A percentile compares a stretch with the other conserved stretches of the same genome.
These are phyloP conservation scores for Spinus olivaceus DNA, from an alignment of 2,797 vertebrate genomes.

Conservation along the genomic window DNA sequence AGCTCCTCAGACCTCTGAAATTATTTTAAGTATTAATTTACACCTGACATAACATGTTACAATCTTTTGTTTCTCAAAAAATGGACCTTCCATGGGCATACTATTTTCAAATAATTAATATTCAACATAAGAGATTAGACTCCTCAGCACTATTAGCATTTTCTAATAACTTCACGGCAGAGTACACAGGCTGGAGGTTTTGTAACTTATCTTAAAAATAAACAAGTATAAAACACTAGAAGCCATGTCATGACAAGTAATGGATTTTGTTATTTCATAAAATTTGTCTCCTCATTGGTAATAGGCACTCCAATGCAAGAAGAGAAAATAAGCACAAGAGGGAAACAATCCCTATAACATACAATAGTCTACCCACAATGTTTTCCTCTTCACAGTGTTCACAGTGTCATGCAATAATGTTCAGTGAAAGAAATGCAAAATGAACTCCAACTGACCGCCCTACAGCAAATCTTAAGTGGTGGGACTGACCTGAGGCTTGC, in stretches of 20 bases:
- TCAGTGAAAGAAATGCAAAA: constrained; percentile 34
- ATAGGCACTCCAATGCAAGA: not conserved
- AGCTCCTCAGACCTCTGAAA: constrained; percentile 19
- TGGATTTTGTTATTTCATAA: not conserved
- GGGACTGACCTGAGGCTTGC: constrained; percentile 2
- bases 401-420: not conserved
- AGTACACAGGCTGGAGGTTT: not conserved
- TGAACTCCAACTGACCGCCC: constrained; percentile 24
- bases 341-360: not conserved
- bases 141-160: not conserved
- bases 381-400: not conserved
- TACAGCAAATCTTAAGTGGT: constrained; percentile 18
- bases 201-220: constrained; percentile 9
- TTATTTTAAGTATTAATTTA: constrained; percentile 24
- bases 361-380: not conserved
- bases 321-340: not conserved
- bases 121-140: not conserved
- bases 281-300: not conserved
- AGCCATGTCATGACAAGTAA: not conserved
- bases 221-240: not conserved
- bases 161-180: not conserved
- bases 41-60: not conserved
- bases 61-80: constrained; percentile 12
- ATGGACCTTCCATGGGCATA: not conserved
- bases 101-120: constrained; percentile 37